phyloP scores from a whole-genome alignment of 1,140 invertebrate genomes.

The Drosophila subobscura region DNA sequence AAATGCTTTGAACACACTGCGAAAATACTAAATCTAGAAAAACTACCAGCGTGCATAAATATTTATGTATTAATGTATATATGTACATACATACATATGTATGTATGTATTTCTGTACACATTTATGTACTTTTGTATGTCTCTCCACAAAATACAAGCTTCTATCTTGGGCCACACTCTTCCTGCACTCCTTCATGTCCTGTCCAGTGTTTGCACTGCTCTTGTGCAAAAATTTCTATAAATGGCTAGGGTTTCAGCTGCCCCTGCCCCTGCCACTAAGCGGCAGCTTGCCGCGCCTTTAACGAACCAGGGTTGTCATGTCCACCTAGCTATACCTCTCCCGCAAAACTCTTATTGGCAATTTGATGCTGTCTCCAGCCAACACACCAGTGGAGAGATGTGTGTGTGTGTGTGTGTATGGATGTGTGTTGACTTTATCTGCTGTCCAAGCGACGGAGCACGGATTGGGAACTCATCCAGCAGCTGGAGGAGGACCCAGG shows the following conservation, averaged over 20 bases:
- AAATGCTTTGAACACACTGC: too few species aligned
- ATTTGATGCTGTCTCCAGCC: constrained; percentile 29
- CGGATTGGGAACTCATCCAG: constrained; percentile 36
- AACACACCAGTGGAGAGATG: too few species aligned
- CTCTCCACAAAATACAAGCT: too few species aligned
- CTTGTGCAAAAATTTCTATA: constrained; percentile 65
- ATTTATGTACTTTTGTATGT: too few species aligned
- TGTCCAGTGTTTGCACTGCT: constrained; percentile 37
- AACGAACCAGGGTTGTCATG: constrained; percentile 34
- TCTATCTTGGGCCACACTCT: too few species aligned
- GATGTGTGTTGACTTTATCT: constrained; percentile 53
- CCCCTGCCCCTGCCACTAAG: background rate
- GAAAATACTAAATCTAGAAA: too few species aligned
- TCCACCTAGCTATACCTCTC: constrained; percentile 14
- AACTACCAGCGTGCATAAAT: too few species aligned
- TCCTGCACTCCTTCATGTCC: background rate
- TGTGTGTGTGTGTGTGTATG: background rate
- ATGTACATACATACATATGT: too few species aligned
- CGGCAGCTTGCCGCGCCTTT: constrained; percentile 10
- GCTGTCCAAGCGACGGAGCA: constrained; percentile 38
- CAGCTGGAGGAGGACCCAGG: background rate
- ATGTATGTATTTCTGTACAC: too few species aligned
- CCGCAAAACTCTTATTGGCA: constrained; percentile 18
- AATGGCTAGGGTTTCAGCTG: constrained; percentile 40
- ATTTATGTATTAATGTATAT: too few species aligned